Conservation (phyloP, 2,797 vertebrate species). For the Hapalemur alaotrensis region DNA sequence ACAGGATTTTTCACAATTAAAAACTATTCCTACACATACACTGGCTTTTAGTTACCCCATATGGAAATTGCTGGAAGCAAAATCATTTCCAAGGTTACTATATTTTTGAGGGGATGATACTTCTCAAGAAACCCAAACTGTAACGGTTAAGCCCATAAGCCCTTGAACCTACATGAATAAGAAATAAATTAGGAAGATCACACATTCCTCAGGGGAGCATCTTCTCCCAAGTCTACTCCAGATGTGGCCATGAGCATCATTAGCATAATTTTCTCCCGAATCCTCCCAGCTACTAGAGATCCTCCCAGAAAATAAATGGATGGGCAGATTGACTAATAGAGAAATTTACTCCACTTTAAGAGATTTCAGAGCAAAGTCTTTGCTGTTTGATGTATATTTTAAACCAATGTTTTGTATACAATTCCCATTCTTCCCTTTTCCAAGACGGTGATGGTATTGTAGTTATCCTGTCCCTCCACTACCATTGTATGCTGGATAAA, state of each 20-base stretch:
- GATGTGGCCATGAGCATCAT: not conserved
- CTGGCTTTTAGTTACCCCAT: not conserved
- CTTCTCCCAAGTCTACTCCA: not conserved
- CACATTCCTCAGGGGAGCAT: not conserved
- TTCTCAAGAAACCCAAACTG: not conserved
- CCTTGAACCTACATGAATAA: not conserved
- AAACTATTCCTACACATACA: not conserved
- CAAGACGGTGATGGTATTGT: not conserved
- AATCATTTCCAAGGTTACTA: not conserved
- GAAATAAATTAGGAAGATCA: not conserved
- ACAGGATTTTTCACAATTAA: not conserved
- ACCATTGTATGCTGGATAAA: not conserved
- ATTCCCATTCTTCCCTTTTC: not conserved
- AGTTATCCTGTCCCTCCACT: not conserved
- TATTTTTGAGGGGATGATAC: not conserved
- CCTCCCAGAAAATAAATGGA: not conserved
- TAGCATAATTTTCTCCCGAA: not conserved
- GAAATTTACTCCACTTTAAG: not conserved
- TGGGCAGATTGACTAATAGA: not conserved
- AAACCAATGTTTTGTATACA: not conserved
- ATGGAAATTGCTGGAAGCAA: not conserved
- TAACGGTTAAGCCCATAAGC: not conserved
- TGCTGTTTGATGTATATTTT: not conserved
- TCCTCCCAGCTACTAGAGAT: not conserved
- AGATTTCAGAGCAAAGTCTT: not conserved